Base-by-base conservation (phyloP, 2,888 invertebrate genomes). In the Formica aserva region DNA sequence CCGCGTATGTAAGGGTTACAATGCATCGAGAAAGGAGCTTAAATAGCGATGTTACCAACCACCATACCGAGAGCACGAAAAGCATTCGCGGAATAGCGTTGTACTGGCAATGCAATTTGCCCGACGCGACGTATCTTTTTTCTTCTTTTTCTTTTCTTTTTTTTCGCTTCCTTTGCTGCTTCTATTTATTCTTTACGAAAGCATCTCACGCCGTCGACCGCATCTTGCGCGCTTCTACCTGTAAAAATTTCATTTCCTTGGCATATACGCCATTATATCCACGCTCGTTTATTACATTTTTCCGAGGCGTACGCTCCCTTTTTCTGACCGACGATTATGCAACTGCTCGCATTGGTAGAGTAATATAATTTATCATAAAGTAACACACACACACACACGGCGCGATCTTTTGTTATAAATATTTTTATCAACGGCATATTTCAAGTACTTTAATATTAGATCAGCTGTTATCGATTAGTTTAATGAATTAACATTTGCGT, bases 181-280 rank as follows among this genome's bases (percentile, higher is more conserved):
- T 78, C 78, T 78, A 78, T 78, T 78, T 78, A 72, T 78, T 78
- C 75, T 57, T 72, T 32, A 74, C 57, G 57, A 78, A 72, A 57
- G 55, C 74, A 52, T 72, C 75, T 78, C 41, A 76, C 52, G 77
- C 55, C 55, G 72, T 41, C 72, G 74, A 77, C 55, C 74, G 78
- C 78, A 78, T 66, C 76, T 72, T 57, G 35, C 41, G 29, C 57
- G 74, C 57, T 60, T 45, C 26, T 57, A 72, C 26, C 78, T 78
- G 41, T 78, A 74, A 72, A 78, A 78, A 72, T 72, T 78, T 78
- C n/a, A 78, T 77, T 77, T 69, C 38, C 69, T 67, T 67, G 26
- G 38, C 69, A 69, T 48, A 48, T 55, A 77, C 67, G 52, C 76
- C n/a, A 65, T 76, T 77, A 77, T 71, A 77, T 77, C 77, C 41